Evolutionary conservation across 2,797 vertebrate genomes (phyloP), one percentile per base, ranked within the genome.

Genomic region (Spea hammondii): DNA sequence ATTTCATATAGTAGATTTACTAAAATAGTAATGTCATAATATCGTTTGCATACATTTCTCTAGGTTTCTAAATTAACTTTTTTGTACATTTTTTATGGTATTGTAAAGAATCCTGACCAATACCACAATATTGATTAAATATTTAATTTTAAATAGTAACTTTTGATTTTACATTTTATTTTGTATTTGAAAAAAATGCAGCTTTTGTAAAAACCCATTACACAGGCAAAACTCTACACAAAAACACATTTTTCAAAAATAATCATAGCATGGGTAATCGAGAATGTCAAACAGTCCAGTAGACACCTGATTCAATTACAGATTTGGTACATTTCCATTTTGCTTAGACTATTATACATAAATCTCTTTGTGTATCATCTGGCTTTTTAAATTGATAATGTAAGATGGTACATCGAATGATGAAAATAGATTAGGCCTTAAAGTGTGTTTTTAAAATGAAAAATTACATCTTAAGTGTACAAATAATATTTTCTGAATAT

Each of bases 261-360:
- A 32, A 17, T 4, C 54, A 69, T 12, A 46, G 59, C 49, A 65
- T 62, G 14, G 54, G 6, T 65, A 65, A 53, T 17, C 70, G 59
- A 50, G 66, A 76, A 70, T 13, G 62, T 68, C 65, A 57, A 76
- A 76, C 47, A 55, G 17, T 57, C 10, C 6, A 70, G 9, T 13
- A 70, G 60, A 71, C 72, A 57, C 69, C 59, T 72, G 69, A 78
- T 78, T 78, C 69, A 72, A 78, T 78, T 77, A 77, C 47, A 72
- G 76, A 78, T 78, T 78, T 78, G 69, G 50, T 57, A 57, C 11
- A 65, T 13, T 46, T 14, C 48, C 60, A 71, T 70, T 71, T 46
- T 70, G 8, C 51, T 65, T 11, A 72, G 59, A n/a, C 45, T 60
- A 47, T 71, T 72, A 78, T 78, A 69, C n/a, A 65, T 10, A 70